Evolutionary conservation across 2,888 invertebrate genomes (phyloP).

Genomic region (Gastracanthus pulcherrimus): DNA sequence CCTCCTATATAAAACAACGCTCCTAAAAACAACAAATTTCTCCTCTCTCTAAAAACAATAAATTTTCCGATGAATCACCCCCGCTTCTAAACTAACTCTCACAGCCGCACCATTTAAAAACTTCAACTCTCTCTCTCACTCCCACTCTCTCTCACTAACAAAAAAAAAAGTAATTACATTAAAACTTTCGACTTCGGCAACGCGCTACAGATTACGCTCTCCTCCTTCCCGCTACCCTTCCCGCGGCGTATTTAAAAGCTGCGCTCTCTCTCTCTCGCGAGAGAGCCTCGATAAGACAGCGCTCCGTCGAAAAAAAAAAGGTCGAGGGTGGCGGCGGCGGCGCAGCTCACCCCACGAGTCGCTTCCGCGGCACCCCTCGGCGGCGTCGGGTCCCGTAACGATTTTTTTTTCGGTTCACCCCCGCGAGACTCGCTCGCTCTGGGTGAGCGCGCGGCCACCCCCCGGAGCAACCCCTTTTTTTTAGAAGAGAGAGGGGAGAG

Average conservation of each 20-base stretch:
- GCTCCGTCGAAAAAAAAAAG: constrained; percentile 54
- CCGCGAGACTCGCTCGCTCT: background rate
- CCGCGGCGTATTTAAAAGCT: constrained; percentile 16
- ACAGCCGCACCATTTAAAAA: constrained; percentile 5
- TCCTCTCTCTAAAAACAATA: constrained; percentile 9
- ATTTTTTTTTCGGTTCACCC: constrained; percentile 54
- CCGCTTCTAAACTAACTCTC: background rate
- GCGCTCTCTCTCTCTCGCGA: no score
- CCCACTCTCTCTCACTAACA: background rate
- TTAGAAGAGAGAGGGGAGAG: no score
- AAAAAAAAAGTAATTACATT: constrained; percentile 54
- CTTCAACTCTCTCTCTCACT: background rate
- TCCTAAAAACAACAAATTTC: no score
- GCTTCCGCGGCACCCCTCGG: constrained; percentile 23
- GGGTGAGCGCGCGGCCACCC: background rate
- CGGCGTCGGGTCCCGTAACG: constrained; percentile 49
- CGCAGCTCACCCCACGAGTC: background rate
- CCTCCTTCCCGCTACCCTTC: constrained; percentile 33
- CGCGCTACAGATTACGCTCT: constrained; percentile 38
- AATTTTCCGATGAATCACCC: constrained; percentile 24
- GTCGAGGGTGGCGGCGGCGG: constrained; percentile 50
- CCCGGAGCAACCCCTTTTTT: background rate
- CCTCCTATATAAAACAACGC: no score
- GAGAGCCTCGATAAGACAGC: constrained; percentile 42
- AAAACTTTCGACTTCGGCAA: constrained; percentile 39